A percentile compares a stretch with the other conserved stretches of the same genome.
phyloP scores from a whole-genome alignment of 2,113 vertebrate species.

The Tetrax tetrax region DNA sequence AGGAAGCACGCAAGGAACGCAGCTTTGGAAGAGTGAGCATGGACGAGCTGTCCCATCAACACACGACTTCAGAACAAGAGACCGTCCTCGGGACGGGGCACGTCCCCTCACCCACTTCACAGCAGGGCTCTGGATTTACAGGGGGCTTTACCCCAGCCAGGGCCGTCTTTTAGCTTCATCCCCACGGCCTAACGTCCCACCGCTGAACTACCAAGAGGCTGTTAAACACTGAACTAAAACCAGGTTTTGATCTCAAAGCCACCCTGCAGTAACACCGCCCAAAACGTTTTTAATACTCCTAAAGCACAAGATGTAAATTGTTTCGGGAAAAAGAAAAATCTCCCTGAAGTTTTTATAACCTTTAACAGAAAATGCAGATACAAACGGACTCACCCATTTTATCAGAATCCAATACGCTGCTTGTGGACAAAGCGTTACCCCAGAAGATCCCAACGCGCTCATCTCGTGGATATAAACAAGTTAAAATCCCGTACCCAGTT shows the following conservation, averaged over 20 bases:
- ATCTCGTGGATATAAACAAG: neutral
- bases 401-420: neutral
- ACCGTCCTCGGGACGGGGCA: neutral
- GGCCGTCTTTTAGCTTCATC: neutral
- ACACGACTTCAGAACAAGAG: fast-evolving
- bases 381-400: neutral
- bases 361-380: neutral
- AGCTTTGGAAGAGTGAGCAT: neutral
- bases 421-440: neutral
- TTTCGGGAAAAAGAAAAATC: neutral
- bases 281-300: neutral
- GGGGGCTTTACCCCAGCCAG: no score
- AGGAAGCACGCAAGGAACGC: fast-evolving
- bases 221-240: neutral
- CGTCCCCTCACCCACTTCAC: neutral
- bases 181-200: neutral
- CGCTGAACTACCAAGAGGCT: neutral
- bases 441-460: neutral
- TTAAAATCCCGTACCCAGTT: neutral
- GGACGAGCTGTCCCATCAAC: neutral
- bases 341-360: neutral
- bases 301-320: neutral
- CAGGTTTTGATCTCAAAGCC: neutral
- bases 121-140: fast-evolving
- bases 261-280: neutral